A percentile compares a stretch with the other conserved stretches of the same genome.
Conservation (phyloP, 30 jellyfish, hydroid and myxozoan genomes). For the Aurelia sp. region DNA sequence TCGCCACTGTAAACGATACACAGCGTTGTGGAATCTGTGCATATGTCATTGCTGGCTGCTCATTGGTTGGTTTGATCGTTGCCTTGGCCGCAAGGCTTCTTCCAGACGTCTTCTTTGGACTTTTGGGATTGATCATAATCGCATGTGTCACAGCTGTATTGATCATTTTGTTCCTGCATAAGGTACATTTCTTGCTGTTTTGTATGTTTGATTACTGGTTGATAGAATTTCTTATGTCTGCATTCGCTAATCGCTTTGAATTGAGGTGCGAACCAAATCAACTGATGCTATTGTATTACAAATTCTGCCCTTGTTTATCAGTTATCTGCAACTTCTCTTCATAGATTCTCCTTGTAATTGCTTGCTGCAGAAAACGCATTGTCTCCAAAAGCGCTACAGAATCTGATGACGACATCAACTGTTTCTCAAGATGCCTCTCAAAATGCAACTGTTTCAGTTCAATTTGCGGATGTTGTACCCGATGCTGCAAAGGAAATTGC, state of each 20-base stretch:
- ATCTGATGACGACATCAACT: conserved; percentile 37
- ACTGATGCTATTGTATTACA: no score
- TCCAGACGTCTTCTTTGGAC: conserved; percentile 83
- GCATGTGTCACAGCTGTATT: conserved; percentile 78
- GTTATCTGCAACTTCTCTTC: not conserved
- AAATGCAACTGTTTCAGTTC: conserved; percentile 32
- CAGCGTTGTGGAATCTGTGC: conserved; percentile 80
- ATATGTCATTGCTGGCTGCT: conserved; percentile 58
- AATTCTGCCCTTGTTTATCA: no score
- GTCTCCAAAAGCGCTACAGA: conserved; percentile 48
- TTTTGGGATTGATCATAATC: conserved; percentile 63
- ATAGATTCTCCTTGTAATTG: conserved; percentile 43
- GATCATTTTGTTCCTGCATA: conserved; percentile 70
- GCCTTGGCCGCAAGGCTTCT: conserved; percentile 62
- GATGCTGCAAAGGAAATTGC: conserved; percentile 64
- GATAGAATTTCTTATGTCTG: no score
- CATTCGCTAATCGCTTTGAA: no score
- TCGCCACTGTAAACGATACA: conserved; percentile 67
- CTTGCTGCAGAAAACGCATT: conserved; percentile 29
- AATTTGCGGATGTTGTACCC: conserved; percentile 59
- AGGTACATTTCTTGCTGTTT: conserved; percentile 38
- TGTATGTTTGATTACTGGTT: no score
- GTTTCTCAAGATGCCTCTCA: conserved; percentile 47
- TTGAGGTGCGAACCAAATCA: no score
- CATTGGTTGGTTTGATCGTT: conserved; percentile 58